Conservation (phyloP, 2,113 vertebrate species). For the Verasper variegatus region DNA sequence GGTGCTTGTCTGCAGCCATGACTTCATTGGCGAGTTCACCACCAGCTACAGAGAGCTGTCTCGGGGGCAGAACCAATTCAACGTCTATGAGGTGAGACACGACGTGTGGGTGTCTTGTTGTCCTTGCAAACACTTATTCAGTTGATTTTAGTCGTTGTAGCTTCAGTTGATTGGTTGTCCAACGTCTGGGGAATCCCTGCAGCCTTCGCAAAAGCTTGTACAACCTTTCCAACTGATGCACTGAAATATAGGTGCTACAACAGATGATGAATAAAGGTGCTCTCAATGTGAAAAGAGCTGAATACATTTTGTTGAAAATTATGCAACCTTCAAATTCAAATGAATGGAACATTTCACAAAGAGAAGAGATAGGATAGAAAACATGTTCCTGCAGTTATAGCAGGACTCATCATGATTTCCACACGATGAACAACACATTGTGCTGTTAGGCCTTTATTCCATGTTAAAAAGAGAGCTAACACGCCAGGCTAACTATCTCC, state of each 20-base stretch:
- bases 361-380: no score
- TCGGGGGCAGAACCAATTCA: conserved; percentile 96
- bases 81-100: conserved; percentile 81
- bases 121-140: conserved; percentile 1
- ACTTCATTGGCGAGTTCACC: conserved; percentile 98
- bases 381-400: background rate
- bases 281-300: background rate
- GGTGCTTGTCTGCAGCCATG: conserved; percentile 85
- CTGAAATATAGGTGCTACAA: background rate
- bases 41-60: conserved; percentile 98
- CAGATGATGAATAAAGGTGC: background rate
- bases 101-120: conserved; percentile 14
- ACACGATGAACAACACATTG: no score
- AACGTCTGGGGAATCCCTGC: background rate
- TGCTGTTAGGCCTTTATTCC: no score
- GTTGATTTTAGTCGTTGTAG: conserved; percentile 11
- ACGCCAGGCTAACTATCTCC: no score
- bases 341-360: background rate
- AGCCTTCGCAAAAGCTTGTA: background rate
- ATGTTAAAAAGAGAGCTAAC: no score
- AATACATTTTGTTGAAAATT: background rate
- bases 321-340: background rate
- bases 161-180: background rate
- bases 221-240: background rate
- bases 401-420: background rate